phyloP scores from a whole-genome alignment of 2,888 invertebrate species.

The Pocota personata region DNA sequence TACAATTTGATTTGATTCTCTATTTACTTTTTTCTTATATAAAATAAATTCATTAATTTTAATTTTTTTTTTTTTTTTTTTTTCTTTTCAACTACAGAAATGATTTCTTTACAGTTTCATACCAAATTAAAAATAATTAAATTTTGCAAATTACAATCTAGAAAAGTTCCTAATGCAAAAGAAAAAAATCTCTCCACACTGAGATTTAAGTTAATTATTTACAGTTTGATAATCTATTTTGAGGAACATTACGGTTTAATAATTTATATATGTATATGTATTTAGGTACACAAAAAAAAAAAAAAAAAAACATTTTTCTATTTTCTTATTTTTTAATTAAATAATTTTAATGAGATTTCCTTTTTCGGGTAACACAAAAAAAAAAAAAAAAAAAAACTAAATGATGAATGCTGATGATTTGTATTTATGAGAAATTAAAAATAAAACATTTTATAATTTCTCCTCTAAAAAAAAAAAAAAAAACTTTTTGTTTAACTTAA shows the following conservation, averaged over 20 bases:
- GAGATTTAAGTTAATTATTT: constrained; percentile 27
- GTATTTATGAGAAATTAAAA: background rate
- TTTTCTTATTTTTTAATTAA: background rate
- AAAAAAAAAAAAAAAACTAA: background rate
- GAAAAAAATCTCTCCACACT: background rate
- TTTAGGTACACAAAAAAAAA: too few species aligned
- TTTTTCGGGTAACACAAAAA: too few species aligned
- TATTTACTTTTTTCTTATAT: constrained; percentile 38
- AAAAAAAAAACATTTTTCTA: constrained; percentile 14
- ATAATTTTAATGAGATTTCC: constrained; percentile 27
- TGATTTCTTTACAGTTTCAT: constrained; percentile 77
- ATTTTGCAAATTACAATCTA: constrained; percentile 18
- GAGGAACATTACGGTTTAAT: constrained; percentile 69
- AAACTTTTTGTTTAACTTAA: background rate
- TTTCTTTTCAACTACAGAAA: constrained; percentile 76
- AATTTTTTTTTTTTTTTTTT: constrained; percentile 36
- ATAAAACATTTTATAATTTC: background rate
- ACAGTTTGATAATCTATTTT: constrained; percentile 49
- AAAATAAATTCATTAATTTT: constrained; percentile 54
- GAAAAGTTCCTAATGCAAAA: constrained; percentile 6
- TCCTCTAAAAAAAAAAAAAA: background rate
- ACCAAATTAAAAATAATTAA: constrained; percentile 14
- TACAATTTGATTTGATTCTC: constrained; percentile 38
- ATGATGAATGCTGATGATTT: background rate
- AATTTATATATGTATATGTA: too few species aligned